Evolutionary conservation across 1,140 invertebrate genomes (phyloP).

Genomic region (Dreissena polymorpha): DNA sequence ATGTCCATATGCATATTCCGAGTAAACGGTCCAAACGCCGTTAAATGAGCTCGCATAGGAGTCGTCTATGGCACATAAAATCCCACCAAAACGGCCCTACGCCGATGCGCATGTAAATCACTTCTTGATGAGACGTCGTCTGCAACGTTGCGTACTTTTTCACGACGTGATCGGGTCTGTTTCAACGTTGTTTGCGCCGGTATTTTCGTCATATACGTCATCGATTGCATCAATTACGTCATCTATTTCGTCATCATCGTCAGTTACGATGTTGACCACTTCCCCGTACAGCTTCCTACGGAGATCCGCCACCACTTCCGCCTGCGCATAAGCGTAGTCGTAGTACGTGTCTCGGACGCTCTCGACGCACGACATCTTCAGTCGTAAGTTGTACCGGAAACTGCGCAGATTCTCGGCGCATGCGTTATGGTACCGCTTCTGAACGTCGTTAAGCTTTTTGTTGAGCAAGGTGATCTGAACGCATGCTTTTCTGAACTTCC

Average conservation of each 20-base stretch:
- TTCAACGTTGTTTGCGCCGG: too few relatives aligned
- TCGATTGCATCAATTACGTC: not conserved
- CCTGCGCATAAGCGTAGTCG: slow-evolving; percentile 49
- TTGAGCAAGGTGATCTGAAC: slow-evolving; percentile 15
- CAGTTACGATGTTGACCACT: slow-evolving; percentile 13
- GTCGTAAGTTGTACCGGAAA: slow-evolving; percentile 49
- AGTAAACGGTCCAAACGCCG: too few relatives aligned
- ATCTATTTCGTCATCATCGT: slow-evolving; percentile 8
- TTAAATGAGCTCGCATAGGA: too few relatives aligned
- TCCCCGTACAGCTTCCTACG: slow-evolving; percentile 20
- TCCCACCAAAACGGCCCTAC: too few relatives aligned
- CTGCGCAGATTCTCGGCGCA: slow-evolving; percentile 27
- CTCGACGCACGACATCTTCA: slow-evolving; percentile 49
- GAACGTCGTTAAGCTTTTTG: slow-evolving; percentile 27
- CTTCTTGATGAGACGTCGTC: too few relatives aligned
- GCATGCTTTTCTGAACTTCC: slow-evolving; percentile 34
- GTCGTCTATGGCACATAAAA: too few relatives aligned
- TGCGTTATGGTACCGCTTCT: slow-evolving; percentile 36
- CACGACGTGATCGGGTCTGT: too few relatives aligned
- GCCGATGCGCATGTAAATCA: too few relatives aligned
- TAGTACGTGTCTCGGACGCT: slow-evolving; percentile 48
- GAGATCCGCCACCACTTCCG: slow-evolving; percentile 38
- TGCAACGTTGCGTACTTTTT: too few relatives aligned
- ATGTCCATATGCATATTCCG: too few relatives aligned
- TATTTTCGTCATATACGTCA: too few relatives aligned